phyloP scores from a whole-genome alignment of 1,140 invertebrate species.

The Anastatus disparis region DNA sequence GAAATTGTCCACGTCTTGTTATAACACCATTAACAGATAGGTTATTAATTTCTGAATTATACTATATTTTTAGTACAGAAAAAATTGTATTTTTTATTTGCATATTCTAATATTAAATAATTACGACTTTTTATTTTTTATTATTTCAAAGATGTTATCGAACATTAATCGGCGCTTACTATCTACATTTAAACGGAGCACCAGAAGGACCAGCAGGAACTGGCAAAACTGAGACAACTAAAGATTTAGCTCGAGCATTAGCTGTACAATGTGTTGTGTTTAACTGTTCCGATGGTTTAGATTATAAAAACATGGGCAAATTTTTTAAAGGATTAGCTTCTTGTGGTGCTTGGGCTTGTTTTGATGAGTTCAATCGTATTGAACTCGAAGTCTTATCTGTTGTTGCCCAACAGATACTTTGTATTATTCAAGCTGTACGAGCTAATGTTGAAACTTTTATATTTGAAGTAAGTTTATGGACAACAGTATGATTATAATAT shows the following conservation, averaged over 20 bases:
- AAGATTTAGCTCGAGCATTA: conserved; percentile 89
- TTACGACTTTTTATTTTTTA: too few species aligned
- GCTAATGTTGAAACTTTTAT: conserved; percentile 76
- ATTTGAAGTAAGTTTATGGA: conserved; percentile 71
- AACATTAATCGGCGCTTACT: conserved; percentile 88
- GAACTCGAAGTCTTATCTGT: conserved; percentile 88
- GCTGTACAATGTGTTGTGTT: conserved; percentile 94
- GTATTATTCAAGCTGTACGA: conserved; percentile 83
- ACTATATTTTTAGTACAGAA: neutral
- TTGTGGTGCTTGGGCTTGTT: conserved; percentile 92
- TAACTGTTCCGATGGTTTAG: conserved; percentile 93
- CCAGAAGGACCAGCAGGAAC: conserved; percentile 91
- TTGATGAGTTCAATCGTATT: conserved; percentile 96
- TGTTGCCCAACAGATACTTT: conserved; percentile 85
- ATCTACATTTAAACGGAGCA: conserved; percentile 87
- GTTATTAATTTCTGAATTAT: conserved; percentile 38
- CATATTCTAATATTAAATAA: too few species aligned
- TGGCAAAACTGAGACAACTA: conserved; percentile 90
- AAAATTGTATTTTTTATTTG: too few species aligned
- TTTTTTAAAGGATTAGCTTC: conserved; percentile 90
- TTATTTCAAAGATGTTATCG: conserved; percentile 76
- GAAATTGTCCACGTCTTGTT: conserved; percentile 79
- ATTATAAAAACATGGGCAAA: conserved; percentile 94
- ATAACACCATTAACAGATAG: conserved; percentile 76
- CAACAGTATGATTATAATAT: neutral